A percentile compares a stretch with the other conserved stretches of the same genome.
Conservation (phyloP, 2,888 invertebrate genomes). For the Cheilosia urbana region DNA sequence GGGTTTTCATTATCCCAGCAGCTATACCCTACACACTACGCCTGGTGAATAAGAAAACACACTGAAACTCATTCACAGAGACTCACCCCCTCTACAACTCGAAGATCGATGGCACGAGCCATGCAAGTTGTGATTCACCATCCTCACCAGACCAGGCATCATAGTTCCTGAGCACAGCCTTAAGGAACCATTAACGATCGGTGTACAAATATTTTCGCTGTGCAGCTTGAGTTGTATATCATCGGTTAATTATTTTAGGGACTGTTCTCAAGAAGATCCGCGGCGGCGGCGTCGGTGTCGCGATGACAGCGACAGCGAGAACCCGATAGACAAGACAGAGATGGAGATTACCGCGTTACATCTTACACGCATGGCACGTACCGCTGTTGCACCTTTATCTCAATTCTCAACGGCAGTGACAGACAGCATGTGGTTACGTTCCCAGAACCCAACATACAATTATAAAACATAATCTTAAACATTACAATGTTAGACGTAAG, state of each 20-base stretch:
- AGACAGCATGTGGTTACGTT: neutral
- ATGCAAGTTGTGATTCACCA: slow-evolving; percentile 59
- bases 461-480: too few species aligned
- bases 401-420: slow-evolving; percentile 41
- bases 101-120: slow-evolving; percentile 61
- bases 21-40: slow-evolving; percentile 18
- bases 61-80: slow-evolving; percentile 10
- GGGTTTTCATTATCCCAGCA: slow-evolving; percentile 58
- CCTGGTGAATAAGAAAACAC: slow-evolving; percentile 52
- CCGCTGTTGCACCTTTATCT: slow-evolving; percentile 62
- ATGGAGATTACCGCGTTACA: slow-evolving; percentile 49
- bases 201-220: slow-evolving; percentile 69
- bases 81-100: slow-evolving; percentile 43
- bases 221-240: slow-evolving; percentile 69
- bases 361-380: slow-evolving; percentile 50
- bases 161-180: slow-evolving; percentile 53
- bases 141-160: slow-evolving; percentile 20
- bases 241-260: slow-evolving; percentile 72
- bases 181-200: slow-evolving; percentile 66
- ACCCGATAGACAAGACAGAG: slow-evolving; percentile 47
- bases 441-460: too few species aligned
- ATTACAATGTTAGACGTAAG: too few species aligned
- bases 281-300: neutral
- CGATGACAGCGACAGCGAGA: slow-evolving; percentile 20
- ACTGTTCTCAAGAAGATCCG: slow-evolving; percentile 36